A percentile compares a stretch with the other conserved stretches of the same genome.
These are phyloP conservation scores for Physocephala rufipes DNA, from an alignment of 2,888 invertebrate genomes.

Conservation along the genomic window DNA sequence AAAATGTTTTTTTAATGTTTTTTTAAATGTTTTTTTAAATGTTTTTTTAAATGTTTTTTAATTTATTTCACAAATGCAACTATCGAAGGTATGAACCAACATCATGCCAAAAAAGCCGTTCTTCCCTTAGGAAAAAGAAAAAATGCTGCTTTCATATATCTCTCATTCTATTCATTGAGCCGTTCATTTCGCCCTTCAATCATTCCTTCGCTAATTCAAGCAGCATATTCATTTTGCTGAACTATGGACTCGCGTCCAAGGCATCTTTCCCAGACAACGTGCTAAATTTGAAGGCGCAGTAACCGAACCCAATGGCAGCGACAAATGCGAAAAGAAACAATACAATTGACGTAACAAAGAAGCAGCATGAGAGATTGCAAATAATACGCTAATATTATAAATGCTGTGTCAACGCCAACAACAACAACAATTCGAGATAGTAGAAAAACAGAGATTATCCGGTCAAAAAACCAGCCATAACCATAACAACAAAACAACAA, in stretches of 20 bases:
- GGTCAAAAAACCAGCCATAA: not conserved
- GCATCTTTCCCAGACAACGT: slow-evolving; percentile 9
- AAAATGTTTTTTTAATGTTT: too few relatives aligned
- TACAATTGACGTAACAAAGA: slow-evolving; percentile 4
- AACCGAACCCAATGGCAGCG: slow-evolving; percentile 8
- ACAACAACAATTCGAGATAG: not conserved
- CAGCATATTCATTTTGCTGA: not conserved
- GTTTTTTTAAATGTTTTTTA: too few relatives aligned
- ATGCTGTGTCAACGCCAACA: not conserved
- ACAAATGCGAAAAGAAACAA: not conserved
- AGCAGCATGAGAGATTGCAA: not conserved
- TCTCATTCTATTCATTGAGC: not conserved
- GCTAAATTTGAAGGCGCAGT: slow-evolving; percentile 15
- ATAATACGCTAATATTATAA: not conserved
- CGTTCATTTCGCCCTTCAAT: slow-evolving; percentile 10
- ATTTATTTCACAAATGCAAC: too few relatives aligned
- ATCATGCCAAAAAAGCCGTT: too few relatives aligned
- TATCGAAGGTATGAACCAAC: too few relatives aligned
- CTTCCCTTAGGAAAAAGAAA: too few relatives aligned
- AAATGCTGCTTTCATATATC: too few relatives aligned
- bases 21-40: too few relatives aligned
- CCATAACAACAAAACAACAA: not conserved
- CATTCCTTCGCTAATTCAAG: slow-evolving; percentile 2
- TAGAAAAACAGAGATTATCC: not conserved
- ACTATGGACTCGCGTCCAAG: slow-evolving; percentile 4